These are phyloP conservation scores for Symphodus melops DNA, from an alignment of 2,113 vertebrate genomes.

Conservation along the genomic window DNA sequence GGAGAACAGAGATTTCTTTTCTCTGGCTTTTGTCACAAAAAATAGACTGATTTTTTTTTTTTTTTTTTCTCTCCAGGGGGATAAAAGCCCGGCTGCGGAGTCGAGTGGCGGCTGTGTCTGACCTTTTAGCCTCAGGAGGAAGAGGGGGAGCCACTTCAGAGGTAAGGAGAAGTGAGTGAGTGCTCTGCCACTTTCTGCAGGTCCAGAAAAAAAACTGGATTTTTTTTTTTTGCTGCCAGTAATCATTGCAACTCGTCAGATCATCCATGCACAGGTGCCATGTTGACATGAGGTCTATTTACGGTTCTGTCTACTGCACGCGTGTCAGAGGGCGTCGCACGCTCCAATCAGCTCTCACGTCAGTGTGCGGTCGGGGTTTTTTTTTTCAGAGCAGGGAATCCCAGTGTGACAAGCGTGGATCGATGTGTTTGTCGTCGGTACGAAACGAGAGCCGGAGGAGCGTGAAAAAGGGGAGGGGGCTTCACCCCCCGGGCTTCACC, in stretches of 20 bases:
- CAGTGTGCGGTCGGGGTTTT: no score
- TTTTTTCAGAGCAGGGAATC: constrained; percentile 3
- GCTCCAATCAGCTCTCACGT: constrained; percentile 21
- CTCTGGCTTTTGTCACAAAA: background rate
- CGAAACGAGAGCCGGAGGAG: background rate
- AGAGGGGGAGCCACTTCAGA: constrained; percentile 66
- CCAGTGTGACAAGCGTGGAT: constrained; percentile 5
- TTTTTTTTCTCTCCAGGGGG: constrained; percentile 17
- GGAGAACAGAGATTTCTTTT: background rate
- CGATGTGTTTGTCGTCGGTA: constrained; percentile 31
- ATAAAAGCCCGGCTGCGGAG: constrained; percentile 36
- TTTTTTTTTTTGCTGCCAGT: constrained; percentile 33
- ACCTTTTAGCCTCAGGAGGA: constrained; percentile 65
- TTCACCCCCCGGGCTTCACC: constrained; percentile 2
- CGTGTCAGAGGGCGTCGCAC: constrained; percentile 14
- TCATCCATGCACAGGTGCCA: background rate
- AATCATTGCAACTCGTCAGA: constrained; percentile 3
- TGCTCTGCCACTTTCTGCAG: constrained; percentile 19
- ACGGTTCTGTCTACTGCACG: constrained; percentile 25
- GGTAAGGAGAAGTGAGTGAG: constrained; percentile 51
- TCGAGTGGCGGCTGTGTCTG: constrained; percentile 48
- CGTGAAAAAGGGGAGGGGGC: background rate
- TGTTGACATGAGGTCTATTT: constrained; percentile 29
- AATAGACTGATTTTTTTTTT: background rate
- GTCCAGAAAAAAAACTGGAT: background rate